A percentile compares a stretch with the other conserved stretches of the same genome.
phyloP scores from a whole-genome alignment of 1,140 invertebrate genomes.

The Brachionus plicatilis region DNA sequence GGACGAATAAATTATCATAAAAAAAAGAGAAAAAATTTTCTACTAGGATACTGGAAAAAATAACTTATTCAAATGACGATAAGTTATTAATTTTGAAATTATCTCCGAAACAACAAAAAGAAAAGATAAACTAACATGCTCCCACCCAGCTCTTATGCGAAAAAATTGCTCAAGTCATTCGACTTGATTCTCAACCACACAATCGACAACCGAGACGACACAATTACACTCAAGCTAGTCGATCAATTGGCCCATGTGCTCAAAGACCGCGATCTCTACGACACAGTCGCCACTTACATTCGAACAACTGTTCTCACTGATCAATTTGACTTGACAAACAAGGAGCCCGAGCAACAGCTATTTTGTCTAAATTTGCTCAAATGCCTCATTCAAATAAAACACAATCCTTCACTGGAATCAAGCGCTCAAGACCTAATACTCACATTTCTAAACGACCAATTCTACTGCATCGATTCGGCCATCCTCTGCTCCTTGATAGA shows the following conservation, averaged over 20 bases:
- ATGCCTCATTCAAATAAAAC: not conserved
- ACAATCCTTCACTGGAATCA: not conserved
- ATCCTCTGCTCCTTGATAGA: not conserved
- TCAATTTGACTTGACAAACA: not conserved
- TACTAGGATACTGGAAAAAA: not conserved
- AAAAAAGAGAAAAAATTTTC: not conserved
- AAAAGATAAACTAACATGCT: not conserved
- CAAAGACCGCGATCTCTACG: not conserved
- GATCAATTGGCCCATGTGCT: not conserved
- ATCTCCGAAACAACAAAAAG: not conserved
- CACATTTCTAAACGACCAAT: not conserved
- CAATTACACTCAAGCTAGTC: conserved; percentile 1
- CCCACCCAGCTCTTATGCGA: not conserved
- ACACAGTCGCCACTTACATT: not conserved
- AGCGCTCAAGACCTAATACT: not conserved
- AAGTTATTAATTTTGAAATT: not conserved
- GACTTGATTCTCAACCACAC: conserved; percentile 29
- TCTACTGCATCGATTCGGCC: not conserved
- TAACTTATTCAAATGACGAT: not conserved
- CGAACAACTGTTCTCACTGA: not conserved
- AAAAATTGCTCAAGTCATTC: not conserved
- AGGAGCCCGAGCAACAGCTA: not conserved
- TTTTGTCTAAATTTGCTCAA: not conserved
- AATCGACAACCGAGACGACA: conserved; percentile 24
- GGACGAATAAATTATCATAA: conserved; percentile 9